Conservation (phyloP, 2,888 invertebrate genomes). For the Scaeva pyrastri region DNA sequence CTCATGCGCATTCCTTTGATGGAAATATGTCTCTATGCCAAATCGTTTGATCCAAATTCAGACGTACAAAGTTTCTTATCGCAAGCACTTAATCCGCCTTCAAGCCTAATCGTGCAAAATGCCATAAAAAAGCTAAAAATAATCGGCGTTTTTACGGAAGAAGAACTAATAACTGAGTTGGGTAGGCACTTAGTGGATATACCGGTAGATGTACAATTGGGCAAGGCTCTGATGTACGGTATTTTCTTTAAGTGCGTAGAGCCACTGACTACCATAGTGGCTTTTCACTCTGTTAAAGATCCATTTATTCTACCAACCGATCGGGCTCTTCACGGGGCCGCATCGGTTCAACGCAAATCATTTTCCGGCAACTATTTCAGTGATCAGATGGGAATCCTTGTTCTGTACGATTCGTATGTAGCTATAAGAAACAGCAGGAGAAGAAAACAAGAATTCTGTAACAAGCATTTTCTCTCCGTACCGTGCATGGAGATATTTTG, state of each 20-base stretch:
- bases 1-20: constrained; percentile 93
- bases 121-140: constrained; percentile 89
- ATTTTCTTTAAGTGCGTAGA: constrained; percentile 96
- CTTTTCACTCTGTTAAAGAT: constrained; percentile 91
- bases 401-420: constrained; percentile 92
- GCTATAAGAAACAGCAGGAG: constrained; percentile 84
- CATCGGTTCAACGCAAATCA: constrained; percentile 87
- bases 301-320: constrained; percentile 91
- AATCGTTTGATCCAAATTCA: constrained; percentile 90
- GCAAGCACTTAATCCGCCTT: constrained; percentile 94
- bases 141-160: constrained; percentile 93
- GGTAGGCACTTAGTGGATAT: constrained; percentile 95
- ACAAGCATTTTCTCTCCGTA: constrained; percentile 77
- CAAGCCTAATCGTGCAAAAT: constrained; percentile 89
- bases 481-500: constrained; percentile 96
- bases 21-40: constrained; percentile 94
- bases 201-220: constrained; percentile 95
- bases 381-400: constrained; percentile 94
- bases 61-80: constrained; percentile 93
- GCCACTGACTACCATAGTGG: constrained; percentile 95
- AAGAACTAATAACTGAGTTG: constrained; percentile 94
- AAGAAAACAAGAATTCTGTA: constrained; percentile 78
- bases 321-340: constrained; percentile 86
- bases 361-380: constrained; percentile 92
- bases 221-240: constrained; percentile 95